Evolutionary conservation across 2,113 vertebrate genomes (phyloP), one percentile per base, ranked within the genome.

Genomic region (Caranx melampygus): DNA sequence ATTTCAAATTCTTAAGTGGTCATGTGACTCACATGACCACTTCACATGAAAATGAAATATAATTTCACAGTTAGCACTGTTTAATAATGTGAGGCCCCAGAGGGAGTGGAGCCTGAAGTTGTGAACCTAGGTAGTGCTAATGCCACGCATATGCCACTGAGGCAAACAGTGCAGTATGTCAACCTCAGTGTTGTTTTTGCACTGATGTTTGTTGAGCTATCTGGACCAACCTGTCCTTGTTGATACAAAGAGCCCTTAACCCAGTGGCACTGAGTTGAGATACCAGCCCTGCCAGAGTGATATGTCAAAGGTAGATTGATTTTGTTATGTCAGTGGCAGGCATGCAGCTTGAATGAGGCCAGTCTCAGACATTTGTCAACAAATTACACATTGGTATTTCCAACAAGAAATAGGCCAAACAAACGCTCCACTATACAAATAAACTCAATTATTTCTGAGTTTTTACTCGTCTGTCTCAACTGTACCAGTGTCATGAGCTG

Each of bases 211-310:
- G 18, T 1, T 70, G 11, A 78, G n/a, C 52, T 14, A 11, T 49
- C 49, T 12, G 54, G 18, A 18, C 10, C 7, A 35, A 47, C 62
- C 15, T 7, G 40, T 52, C 69, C 69, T 79, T 65, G 6, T 58
- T 79, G 37, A 69, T 61, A 76, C 3, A 70, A 66, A 64, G 33
- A 16, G 16, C 54, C 5, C 13, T 26, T 8, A 47, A 49, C 35
- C 7, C 47, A 71, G 33, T 16, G 21, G 76, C 44, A 76, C 4
- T 54, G 0, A 21, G 71, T 60, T 72, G 33, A 82, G 16, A 82
- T 0, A 57, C n/a, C 40, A 74, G 49, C 57, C 33, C 13, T 11
- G 40, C 40, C 40, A 13, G 67, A 44, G 9, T 74, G 55, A 65
- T 72, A 34, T 0, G 2, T 4, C 40, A 42, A 75, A 66, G 51